Evolutionary conservation across 2,888 invertebrate genomes (phyloP), one percentile per base, ranked within the genome.

Genomic region (Axea sp.): DNA sequence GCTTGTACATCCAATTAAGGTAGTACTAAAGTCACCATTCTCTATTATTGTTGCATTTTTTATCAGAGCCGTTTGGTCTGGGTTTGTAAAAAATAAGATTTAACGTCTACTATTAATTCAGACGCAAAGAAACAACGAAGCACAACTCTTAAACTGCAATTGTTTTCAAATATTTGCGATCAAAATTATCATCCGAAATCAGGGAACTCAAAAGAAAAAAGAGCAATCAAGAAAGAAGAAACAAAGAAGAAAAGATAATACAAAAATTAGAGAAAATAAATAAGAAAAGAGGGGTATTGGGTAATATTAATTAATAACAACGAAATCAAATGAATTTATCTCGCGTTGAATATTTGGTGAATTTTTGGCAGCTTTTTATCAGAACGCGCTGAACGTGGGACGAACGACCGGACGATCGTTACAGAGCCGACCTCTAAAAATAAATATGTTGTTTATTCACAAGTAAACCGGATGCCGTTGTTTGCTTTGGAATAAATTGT

Each of bases 391-490:
- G 62, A 73, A 73, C 73, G 74, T 74, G 73, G 65, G 77, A 74
- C 76, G 65, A 65, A 69, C 67, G 73, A 53, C 64, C 67, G 73
- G 59, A 67, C 69, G 80, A 78, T 77, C 79, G 81, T 77, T 77
- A 80, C 77, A 80, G 71, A 77, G 74, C 49, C 78, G 77, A 78
- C 80, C 84, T 87, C 87, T 86, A 86, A 87, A 87, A 87, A 87
- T 87, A 87, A 87, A 87, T 86, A 86, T 86, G 86, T 87, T 87
- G 87, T 87, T 87, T 87, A 87, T 87, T 87, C 87, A 86, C 86
- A 87, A 87, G 87, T 85, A 87, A 87, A 87, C 87, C 87, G 87
- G 87, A 87, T 87, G 87, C 85, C 85, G 82, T 82, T 87, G 87
- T 87, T 87, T 87, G 86, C 87, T 87, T 87, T 87, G 83, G 86